Conservation (phyloP, 2,797 vertebrate species). For the Calcarius lapponicus region DNA sequence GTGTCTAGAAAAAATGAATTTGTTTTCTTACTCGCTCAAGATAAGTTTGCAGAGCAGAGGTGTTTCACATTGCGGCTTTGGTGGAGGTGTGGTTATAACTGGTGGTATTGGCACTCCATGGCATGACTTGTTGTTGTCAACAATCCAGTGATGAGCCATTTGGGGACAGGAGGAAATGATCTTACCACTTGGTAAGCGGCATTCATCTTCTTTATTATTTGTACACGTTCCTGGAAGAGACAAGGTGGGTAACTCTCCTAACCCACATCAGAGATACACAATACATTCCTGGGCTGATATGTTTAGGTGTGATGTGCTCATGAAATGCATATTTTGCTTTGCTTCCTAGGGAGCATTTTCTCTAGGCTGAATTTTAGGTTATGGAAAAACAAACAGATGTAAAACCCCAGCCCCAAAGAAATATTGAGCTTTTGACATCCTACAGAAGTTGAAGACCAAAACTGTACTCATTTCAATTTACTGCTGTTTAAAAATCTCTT, state of each 20-base stretch:
- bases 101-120: not conserved
- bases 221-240: constrained; percentile 75
- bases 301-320: not conserved
- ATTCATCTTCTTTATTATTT: constrained; percentile 74
- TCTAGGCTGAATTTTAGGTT: not conserved
- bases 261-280: not conserved
- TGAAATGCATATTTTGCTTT: not conserved
- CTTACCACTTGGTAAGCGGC: constrained; percentile 73
- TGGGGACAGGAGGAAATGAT: constrained; percentile 70
- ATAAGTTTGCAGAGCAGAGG: constrained; percentile 71
- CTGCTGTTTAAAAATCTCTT: not conserved
- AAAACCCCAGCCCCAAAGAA: not conserved
- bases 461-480: not conserved
- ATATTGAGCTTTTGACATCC: not conserved
- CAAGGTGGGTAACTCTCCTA: not conserved
- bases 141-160: constrained; percentile 76
- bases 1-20: not conserved
- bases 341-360: not conserved
- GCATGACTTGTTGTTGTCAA: not conserved
- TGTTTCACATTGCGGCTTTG: not conserved
- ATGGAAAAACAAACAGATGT: not conserved
- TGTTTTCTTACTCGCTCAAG: constrained; percentile 72
- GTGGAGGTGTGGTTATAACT: not conserved
- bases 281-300: not conserved
- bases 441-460: not conserved